Conservation (phyloP, 1,140 invertebrate species). For the Drosophila funebris region DNA sequence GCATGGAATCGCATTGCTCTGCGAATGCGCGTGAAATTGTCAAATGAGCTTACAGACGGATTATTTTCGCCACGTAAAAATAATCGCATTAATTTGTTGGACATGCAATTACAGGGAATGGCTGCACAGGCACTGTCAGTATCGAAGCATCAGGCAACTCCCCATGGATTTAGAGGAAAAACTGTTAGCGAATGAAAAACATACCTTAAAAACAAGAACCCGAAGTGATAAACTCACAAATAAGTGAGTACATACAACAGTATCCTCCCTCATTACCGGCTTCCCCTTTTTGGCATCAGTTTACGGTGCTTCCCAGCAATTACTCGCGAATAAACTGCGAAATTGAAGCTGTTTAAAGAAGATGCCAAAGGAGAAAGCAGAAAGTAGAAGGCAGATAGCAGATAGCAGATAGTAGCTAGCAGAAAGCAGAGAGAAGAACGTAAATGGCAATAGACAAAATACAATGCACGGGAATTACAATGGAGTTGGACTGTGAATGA, state of each 20-base stretch:
- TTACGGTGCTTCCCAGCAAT: conserved; percentile 37
- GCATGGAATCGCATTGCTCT: conserved; percentile 22
- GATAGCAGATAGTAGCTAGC: not conserved
- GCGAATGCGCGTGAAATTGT: conserved; percentile 59
- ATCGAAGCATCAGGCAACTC: not conserved
- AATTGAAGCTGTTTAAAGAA: conserved; percentile 40
- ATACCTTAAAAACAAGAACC: conserved; percentile 11
- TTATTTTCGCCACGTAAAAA: conserved; percentile 67
- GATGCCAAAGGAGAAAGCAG: not conserved
- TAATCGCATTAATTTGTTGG: conserved; percentile 68
- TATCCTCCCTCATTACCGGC: not conserved
- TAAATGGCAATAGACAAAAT: conserved; percentile 46
- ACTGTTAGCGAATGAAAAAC: conserved; percentile 12
- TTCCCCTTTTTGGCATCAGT: not conserved
- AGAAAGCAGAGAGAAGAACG: not conserved
- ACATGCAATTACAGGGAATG: conserved; percentile 58
- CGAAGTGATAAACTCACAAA: conserved; percentile 1
- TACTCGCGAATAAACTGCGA: conserved; percentile 45
- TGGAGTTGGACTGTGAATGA: conserved; percentile 16
- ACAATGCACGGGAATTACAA: conserved; percentile 43
- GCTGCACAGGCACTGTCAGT: conserved; percentile 26
- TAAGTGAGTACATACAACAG: conserved; percentile 6
- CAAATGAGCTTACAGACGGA: conserved; percentile 60
- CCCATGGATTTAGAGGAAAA: conserved; percentile 20
- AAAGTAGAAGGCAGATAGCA: not conserved